phyloP scores from a whole-genome alignment of 1,140 invertebrate species.

The Drosophila ogumai region DNA sequence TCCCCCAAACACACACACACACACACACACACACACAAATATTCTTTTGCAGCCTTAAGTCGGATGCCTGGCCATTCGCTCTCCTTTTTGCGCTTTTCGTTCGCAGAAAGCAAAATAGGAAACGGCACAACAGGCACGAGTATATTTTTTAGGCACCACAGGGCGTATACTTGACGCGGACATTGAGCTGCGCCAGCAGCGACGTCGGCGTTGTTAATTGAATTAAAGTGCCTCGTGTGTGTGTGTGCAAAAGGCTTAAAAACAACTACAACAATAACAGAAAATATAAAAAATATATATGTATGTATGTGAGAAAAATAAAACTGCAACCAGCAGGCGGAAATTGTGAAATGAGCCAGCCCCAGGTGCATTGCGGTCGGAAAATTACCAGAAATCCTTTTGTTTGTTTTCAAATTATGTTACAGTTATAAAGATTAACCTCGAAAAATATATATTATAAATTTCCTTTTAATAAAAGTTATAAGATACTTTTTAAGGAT shows the following conservation, averaged over 20 bases:
- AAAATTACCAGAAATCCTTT: conserved; percentile 24
- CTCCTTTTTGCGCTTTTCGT: conserved; percentile 60
- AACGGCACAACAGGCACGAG: conserved; percentile 40
- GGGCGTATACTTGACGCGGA: conserved; percentile 77
- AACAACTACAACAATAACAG: conserved; percentile 18
- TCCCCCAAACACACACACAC: conserved; percentile 23
- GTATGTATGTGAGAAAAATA: background rate
- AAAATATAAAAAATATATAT: conserved; percentile 5
- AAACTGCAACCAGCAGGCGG: conserved; percentile 33
- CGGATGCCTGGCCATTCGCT: conserved; percentile 52
- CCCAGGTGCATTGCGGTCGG: conserved; percentile 9
- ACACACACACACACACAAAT: conserved; percentile 20
- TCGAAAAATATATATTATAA: background rate
- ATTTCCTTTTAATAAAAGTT: no score
- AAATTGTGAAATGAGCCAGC: conserved; percentile 51
- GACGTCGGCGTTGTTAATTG: conserved; percentile 71
- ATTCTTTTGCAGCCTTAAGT: conserved; percentile 58
- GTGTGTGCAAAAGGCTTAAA: conserved; percentile 47
- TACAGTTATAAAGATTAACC: background rate
- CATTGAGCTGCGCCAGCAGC: conserved; percentile 63
- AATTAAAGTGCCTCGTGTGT: conserved; percentile 72
- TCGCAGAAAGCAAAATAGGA: conserved; percentile 74
- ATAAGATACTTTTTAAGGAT: background rate
- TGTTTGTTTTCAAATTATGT: background rate
- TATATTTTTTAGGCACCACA: conserved; percentile 63